phyloP scores from a whole-genome alignment of 2,113 vertebrate genomes.

The Raja brachyura region DNA sequence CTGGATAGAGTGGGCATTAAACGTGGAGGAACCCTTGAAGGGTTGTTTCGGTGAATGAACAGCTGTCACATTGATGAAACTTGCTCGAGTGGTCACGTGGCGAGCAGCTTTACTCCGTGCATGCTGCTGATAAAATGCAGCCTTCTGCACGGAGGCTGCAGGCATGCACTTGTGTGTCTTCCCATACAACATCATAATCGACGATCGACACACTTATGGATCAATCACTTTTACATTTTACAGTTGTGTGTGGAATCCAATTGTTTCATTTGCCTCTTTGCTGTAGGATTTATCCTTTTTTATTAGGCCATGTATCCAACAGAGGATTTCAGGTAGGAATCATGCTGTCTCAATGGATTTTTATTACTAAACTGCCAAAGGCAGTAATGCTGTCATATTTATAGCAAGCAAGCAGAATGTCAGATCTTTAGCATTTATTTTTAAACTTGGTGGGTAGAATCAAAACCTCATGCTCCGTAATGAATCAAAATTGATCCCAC shows the following conservation, averaged over 20 bases:
- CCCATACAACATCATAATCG: slow-evolving; percentile 53
- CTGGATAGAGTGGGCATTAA: neutral
- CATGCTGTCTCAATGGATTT: slow-evolving; percentile 46
- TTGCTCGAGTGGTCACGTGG: slow-evolving; percentile 81
- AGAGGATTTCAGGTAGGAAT: slow-evolving; percentile 76
- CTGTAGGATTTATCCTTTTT: slow-evolving; percentile 51
- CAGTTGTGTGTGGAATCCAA: neutral
- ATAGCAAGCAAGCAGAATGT: slow-evolving; percentile 20
- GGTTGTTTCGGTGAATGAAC: slow-evolving; percentile 49
- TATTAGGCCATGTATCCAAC: slow-evolving; percentile 72
- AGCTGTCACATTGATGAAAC: slow-evolving; percentile 69
- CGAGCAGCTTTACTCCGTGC: slow-evolving; percentile 55
- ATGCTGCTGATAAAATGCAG: slow-evolving; percentile 66
- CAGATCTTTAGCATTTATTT: neutral
- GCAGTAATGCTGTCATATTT: neutral
- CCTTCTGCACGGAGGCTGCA: slow-evolving; percentile 67
- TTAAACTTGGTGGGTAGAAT: slow-evolving; percentile 11
- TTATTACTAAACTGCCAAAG: slow-evolving; percentile 3
- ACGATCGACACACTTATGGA: slow-evolving; percentile 63
- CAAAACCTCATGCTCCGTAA: neutral
- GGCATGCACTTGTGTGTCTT: slow-evolving; percentile 65
- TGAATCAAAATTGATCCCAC: neutral
- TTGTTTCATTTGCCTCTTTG: slow-evolving; percentile 40
- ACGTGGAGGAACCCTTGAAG: neutral
- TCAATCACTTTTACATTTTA: slow-evolving; percentile 45